Base-by-base conservation (phyloP, 1,140 invertebrate genomes). In the Drosophila baimaii region DNA sequence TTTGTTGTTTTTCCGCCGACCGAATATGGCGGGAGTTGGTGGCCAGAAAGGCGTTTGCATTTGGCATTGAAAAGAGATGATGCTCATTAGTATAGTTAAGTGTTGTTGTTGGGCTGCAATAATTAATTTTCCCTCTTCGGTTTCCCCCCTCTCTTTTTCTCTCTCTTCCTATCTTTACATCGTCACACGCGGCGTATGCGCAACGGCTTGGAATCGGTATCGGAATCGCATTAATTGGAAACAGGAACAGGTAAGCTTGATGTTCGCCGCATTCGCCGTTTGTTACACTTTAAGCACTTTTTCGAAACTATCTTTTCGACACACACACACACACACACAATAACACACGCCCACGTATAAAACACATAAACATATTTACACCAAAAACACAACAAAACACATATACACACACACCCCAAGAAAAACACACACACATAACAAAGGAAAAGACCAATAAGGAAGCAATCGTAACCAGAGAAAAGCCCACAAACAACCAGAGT, bases 231-330 rank as follows among this genome's bases (percentile, higher is more conserved):
- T 66, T 39, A 65, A 71, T 35, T 61, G 29, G 37, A 61, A 77
- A 81, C 77, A 88, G 84, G 84, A 88, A 89, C 84, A 88, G 84
- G 84, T 88, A 88, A 88, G 84, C 77, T 66, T 55, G 13, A 46
- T 55, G 51, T 55, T 69, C 54, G 73, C 52, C 76, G 69, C 79
- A 85, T 81, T 82, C 59, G 83, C 62, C 71, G 79, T 83, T 79
- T 86, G 52, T 72, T 82, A 88, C 79, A 82, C 85, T 83, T 89
- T 88, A 88, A 86, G 83, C 83, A 86, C 83, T 83, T 86, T 83
- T 88, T 79, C 80, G 76, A 81, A 79, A 88, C 82, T 86, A 86
- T 86, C 66, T 88, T 88, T 86, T 86, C 62, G 47, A 82, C 52
- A 81, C 57, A 64, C 54, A 68, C 46, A 77, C 56, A 58, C 41